phyloP scores from a whole-genome alignment of 2,888 invertebrate species.

The Ceriagrion tenellum region DNA sequence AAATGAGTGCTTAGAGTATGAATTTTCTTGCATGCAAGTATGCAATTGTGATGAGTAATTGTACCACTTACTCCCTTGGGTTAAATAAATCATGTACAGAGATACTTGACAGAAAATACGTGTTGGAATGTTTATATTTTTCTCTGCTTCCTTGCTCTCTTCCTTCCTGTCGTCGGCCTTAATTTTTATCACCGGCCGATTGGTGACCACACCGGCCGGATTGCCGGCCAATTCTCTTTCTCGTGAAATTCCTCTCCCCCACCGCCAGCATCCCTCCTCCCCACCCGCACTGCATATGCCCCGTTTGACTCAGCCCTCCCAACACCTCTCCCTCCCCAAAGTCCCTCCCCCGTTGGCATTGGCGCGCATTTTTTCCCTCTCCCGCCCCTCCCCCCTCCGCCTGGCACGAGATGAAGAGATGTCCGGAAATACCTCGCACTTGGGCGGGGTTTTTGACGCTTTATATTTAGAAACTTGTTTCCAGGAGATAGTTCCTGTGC shows the following conservation, averaged over 20 bases:
- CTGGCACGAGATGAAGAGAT: constrained; percentile 56
- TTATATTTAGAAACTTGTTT: constrained; percentile 43
- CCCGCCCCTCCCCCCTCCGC: constrained; percentile 2
- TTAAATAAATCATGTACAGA: constrained; percentile 38
- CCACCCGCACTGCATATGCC: not conserved
- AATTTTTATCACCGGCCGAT: not conserved
- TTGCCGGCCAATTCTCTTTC: constrained; percentile 35
- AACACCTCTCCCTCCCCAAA: not conserved
- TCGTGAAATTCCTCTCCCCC: constrained; percentile 15
- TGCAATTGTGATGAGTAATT: constrained; percentile 37
- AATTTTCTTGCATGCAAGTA: not conserved
- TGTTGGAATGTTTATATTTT: constrained; percentile 56
- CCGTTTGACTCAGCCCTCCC: constrained; percentile 32
- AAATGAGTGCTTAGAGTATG: not conserved
- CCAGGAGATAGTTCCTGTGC: constrained; percentile 43
- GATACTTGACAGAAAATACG: constrained; percentile 47
- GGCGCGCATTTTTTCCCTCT: constrained; percentile 36
- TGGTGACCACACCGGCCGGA: not conserved
- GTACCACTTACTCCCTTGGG: constrained; percentile 40
- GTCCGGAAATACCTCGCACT: constrained; percentile 62
- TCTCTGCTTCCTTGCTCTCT: not conserved
- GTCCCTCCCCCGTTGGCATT: constrained; percentile 34
- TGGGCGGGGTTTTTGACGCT: constrained; percentile 60
- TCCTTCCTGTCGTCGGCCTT: not conserved
- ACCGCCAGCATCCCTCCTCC: not conserved